Base-by-base conservation (phyloP, 2,888 invertebrate species). In the Phyllotreta cruciferae region DNA sequence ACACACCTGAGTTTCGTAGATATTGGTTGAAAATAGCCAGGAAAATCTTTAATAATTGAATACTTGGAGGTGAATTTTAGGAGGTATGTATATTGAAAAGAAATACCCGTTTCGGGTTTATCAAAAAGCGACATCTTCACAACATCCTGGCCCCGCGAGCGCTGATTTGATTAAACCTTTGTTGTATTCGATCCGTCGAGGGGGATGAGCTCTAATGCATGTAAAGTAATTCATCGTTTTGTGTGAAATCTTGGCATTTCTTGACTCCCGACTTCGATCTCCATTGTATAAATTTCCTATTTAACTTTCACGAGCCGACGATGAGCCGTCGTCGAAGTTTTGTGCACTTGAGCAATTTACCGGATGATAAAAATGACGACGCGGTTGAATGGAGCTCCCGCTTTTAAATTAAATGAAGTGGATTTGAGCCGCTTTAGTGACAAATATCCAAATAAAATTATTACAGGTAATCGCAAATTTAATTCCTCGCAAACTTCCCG, bases 331-430 rank as follows among this genome's bases (percentile, higher is more conserved):
- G 66, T 68, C 68, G 68, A 64, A 67, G 60, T 57, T 62, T 66
- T 66, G 57, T 62, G 45, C 63, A 63, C 60, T 60, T 41, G 50
- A 61, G 11, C 47, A 56, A 65, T 60, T 56, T 50, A 52, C 36
- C 11, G 52, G 52, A 52, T 24, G 24, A 24, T 37, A 61, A 61
- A 64, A 66, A 66, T 66, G 65, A 63, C 65, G 61, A 61, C 66
- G 62, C 63, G 63, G 66, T 66, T 69, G 68, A 70, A 71, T 71
- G 66, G 69, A 11, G 69, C 69, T 63, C 65, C 71, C 70, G 66
- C 66, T 68, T n/a, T 70, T 68, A 65, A 64, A 68, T 63, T 60
- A 66, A 65, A 71, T 70, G 71, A 68, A 68, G 66, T 56, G 63
- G 44, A 52, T 63, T 60, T 60, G 66, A 57, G 64, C 67, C 66